Evolutionary conservation across 2,113 vertebrate genomes (phyloP).

Genomic region (Brachyistius frenatus): DNA sequence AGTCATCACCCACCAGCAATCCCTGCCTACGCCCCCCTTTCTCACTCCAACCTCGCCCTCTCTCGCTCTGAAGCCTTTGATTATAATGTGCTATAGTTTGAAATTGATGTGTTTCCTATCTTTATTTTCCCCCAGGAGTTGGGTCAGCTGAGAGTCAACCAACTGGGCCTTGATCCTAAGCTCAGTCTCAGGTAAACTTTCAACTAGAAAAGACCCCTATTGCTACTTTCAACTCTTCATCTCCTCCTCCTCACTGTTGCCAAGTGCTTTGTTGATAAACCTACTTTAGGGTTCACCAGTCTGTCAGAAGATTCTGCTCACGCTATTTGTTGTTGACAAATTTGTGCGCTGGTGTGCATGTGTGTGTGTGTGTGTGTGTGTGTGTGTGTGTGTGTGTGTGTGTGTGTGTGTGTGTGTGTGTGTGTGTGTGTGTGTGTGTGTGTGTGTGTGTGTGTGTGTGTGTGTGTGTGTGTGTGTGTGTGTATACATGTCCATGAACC

Average conservation of each 20-base stretch:
- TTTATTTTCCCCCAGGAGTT: slow-evolving; percentile 19
- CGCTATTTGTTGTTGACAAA: slow-evolving; percentile 24
- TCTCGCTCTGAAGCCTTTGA: slow-evolving; percentile 24
- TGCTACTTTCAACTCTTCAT: slow-evolving; percentile 69
- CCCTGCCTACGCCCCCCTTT: not conserved
- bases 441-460: too few species aligned
- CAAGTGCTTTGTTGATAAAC: slow-evolving; percentile 72
- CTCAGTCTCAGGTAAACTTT: slow-evolving; percentile 65
- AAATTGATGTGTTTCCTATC: slow-evolving; percentile 34
- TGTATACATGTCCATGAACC: not conserved
- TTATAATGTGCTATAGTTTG: slow-evolving; percentile 27
- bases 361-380: not conserved
- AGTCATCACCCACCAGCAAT: slow-evolving; percentile 26
- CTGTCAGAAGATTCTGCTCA: slow-evolving; percentile 44
- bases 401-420: not conserved
- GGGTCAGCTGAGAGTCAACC: slow-evolving; percentile 47
- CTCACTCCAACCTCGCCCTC: not conserved
- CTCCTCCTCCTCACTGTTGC: slow-evolving; percentile 21
- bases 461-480: not conserved
- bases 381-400: not conserved
- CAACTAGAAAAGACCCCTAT: slow-evolving; percentile 65
- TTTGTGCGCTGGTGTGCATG: not conserved
- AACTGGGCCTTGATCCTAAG: slow-evolving; percentile 57
- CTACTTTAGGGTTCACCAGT: slow-evolving; percentile 41
- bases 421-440: not conserved